These are phyloP conservation scores for Caenorhabditis sulstoni DNA, from an alignment of 2,888 invertebrate genomes.

Conservation along the genomic window DNA sequence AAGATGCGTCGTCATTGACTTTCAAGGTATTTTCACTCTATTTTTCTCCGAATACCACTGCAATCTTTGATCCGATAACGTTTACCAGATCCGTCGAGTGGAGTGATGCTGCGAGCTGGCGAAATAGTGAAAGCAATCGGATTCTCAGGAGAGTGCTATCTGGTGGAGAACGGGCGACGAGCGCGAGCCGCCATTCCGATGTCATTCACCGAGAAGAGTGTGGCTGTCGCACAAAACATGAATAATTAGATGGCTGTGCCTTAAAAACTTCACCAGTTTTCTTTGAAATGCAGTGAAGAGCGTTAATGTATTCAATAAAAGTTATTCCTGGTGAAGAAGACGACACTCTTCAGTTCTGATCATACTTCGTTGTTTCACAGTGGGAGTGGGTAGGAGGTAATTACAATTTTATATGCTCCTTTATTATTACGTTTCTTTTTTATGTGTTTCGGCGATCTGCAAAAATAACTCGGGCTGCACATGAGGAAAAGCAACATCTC, in stretches of 20 bases:
- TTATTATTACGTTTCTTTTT: not conserved
- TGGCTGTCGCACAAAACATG: conserved; percentile 45
- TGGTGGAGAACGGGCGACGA: conserved; percentile 60
- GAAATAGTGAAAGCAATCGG: conserved; percentile 65
- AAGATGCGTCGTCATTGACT: conserved; percentile 63
- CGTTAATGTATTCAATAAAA: conserved; percentile 26
- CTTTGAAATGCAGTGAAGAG: not conserved
- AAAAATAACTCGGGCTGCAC: no score
- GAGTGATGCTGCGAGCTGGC: conserved; percentile 62
- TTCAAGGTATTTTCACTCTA: conserved; percentile 48
- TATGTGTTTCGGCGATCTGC: no score
- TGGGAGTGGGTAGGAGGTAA: not conserved
- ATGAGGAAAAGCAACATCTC: no score
- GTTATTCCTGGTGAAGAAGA: conserved; percentile 13
- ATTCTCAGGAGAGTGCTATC: conserved; percentile 66
- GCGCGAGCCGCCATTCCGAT: conserved; percentile 61
- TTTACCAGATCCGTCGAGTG: conserved; percentile 62
- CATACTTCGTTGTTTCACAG: not conserved
- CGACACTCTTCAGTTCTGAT: not conserved
- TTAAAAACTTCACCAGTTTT: not conserved
- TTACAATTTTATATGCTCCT: conserved; percentile 7
- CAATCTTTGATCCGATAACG: no score
- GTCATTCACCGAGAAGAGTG: conserved; percentile 65
- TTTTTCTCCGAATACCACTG: no score
- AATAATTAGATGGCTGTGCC: conserved; percentile 33